Conservation (phyloP, 2,888 invertebrate genomes). For the Camponotus fellah region DNA sequence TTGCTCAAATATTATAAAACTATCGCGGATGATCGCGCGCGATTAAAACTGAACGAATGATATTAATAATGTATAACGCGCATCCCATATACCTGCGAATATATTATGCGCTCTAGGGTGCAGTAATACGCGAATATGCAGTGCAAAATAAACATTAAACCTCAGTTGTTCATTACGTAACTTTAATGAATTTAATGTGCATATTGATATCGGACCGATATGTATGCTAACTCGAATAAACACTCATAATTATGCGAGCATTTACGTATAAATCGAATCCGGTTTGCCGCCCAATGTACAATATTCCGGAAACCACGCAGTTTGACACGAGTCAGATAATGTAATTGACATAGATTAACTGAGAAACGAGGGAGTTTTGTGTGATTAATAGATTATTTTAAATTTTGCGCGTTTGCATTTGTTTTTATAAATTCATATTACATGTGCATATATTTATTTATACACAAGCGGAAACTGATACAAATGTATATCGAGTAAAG, state of each 20-base stretch:
- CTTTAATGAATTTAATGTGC: slow-evolving; percentile 61
- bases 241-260: slow-evolving; percentile 67
- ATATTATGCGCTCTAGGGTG: slow-evolving; percentile 29
- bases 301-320: slow-evolving; percentile 19
- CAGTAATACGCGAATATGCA: slow-evolving; percentile 42
- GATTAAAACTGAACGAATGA: slow-evolving; percentile 40
- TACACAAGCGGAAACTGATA: background rate
- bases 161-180: slow-evolving; percentile 47
- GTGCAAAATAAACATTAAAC: slow-evolving; percentile 66
- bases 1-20: background rate
- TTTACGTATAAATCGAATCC: slow-evolving; percentile 53
- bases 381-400: background rate
- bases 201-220: slow-evolving; percentile 66
- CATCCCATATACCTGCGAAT: background rate
- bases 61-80: slow-evolving; percentile 37
- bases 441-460: too few species aligned
- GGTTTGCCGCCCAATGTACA: background rate
- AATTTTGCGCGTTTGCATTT: background rate
- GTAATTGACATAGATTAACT: slow-evolving; percentile 30
- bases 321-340: slow-evolving; percentile 42
- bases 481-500: background rate
- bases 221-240: slow-evolving; percentile 62
- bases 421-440: background rate
- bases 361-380: slow-evolving; percentile 13
- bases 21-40: slow-evolving; percentile 9